These are phyloP conservation scores for Drosophila willistoni DNA, from an alignment of 1,140 invertebrate genomes.

Conservation along the genomic window DNA sequence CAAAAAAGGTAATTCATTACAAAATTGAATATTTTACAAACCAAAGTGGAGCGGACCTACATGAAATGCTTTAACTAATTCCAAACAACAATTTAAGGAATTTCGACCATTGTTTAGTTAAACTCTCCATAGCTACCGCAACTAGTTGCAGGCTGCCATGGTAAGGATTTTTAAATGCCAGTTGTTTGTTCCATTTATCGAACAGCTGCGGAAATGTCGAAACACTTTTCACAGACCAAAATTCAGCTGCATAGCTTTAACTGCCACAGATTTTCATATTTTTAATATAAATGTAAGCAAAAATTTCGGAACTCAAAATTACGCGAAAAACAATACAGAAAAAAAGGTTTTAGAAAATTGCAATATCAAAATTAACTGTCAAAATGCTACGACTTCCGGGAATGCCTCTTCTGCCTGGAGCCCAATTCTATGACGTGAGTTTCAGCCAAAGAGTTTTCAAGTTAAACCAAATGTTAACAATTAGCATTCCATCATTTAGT, in stretches of 20 bases:
- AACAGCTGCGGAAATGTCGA: slow-evolving; percentile 61
- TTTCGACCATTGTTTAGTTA: background rate
- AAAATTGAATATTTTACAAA: too few species aligned
- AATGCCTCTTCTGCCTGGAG: slow-evolving; percentile 78
- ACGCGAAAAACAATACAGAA: background rate
- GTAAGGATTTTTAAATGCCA: slow-evolving; percentile 46
- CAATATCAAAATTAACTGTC: slow-evolving; percentile 24
- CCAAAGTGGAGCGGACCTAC: too few species aligned
- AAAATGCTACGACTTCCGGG: slow-evolving; percentile 74
- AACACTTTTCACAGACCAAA: slow-evolving; percentile 38
- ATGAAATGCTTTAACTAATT: too few species aligned
- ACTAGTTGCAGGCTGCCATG: slow-evolving; percentile 70
- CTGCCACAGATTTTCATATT: slow-evolving; percentile 40
- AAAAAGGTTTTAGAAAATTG: background rate
- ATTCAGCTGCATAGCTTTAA: slow-evolving; percentile 44
- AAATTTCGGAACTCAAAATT: slow-evolving; percentile 28
- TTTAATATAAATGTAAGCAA: slow-evolving; percentile 37
- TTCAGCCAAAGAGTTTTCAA: background rate
- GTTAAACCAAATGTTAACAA: background rate
- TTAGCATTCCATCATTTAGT: slow-evolving; percentile 68
- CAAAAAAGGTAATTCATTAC: too few species aligned
- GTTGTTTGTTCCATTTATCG: slow-evolving; percentile 76
- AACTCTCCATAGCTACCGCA: slow-evolving; percentile 45
- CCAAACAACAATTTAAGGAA: background rate
- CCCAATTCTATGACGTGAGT: slow-evolving; percentile 79